Percentiles rank a stretch among this genome's conserved stretches.
Conservation (phyloP, 2,797 vertebrate genomes). For the Graptemys geographica region DNA sequence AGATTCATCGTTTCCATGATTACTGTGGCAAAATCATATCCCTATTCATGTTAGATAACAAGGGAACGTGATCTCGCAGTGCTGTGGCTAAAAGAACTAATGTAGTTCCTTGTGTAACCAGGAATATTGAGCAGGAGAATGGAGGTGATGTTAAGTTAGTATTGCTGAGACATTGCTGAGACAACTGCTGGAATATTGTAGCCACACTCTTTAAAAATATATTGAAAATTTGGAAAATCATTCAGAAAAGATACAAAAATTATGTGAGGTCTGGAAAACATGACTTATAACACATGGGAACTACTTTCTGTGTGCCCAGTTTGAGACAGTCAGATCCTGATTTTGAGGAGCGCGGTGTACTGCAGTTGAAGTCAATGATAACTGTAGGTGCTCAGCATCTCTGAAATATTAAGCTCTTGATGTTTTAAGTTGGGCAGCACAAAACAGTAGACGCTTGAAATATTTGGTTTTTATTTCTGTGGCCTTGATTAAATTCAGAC, state of each 20-base stretch:
- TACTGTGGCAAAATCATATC: not conserved
- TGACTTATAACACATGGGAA: not conserved
- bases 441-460: not conserved
- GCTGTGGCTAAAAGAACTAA: not conserved
- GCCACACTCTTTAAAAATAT: not conserved
- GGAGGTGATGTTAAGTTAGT: not conserved
- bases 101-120: not conserved
- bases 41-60: not conserved
- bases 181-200: not conserved
- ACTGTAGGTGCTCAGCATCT: not conserved
- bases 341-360: not conserved
- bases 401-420: not conserved
- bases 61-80: not conserved
- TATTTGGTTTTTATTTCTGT: not conserved
- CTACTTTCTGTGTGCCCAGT: not conserved
- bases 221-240: not conserved
- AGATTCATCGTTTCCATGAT: not conserved
- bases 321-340: accelerated
- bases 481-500: not conserved
- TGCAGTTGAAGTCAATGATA: accelerated
- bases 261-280: not conserved
- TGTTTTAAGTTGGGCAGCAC: not conserved
- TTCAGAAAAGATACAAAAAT: not conserved
- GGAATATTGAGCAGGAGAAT: not conserved
- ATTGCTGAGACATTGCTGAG: not conserved